Percentiles rank a stretch among this genome's conserved stretches.
phyloP scores from a whole-genome alignment of 2,797 vertebrate species.

The Falco cherrug region DNA sequence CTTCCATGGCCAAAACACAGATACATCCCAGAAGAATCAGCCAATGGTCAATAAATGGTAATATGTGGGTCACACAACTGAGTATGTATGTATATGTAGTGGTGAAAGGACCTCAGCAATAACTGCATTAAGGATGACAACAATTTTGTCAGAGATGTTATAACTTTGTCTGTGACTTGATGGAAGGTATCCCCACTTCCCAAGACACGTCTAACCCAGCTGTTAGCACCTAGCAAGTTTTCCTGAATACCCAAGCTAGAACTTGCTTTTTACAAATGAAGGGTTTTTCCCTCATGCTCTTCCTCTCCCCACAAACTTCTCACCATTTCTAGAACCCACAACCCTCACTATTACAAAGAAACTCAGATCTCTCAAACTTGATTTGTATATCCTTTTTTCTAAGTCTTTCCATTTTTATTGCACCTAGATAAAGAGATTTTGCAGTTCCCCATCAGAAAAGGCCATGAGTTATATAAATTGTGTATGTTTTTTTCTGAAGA shows the following conservation, averaged over 20 bases:
- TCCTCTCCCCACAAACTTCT: not conserved
- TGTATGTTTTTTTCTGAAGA: not conserved
- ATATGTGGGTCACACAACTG: not conserved
- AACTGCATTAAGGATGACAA: not conserved
- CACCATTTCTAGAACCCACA: not conserved
- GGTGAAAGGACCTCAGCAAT: not conserved
- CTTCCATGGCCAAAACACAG: not conserved
- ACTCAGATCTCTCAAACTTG: not conserved
- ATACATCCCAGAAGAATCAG: not conserved
- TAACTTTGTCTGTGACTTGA: not conserved
- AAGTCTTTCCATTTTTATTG: not conserved
- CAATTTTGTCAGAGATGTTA: not conserved
- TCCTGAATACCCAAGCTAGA: not conserved
- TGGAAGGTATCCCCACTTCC: not conserved
- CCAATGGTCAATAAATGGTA: not conserved
- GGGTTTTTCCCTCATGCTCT: accelerated
- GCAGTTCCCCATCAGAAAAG: not conserved
- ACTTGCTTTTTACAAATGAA: not conserved
- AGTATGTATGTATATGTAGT: too few relatives aligned
- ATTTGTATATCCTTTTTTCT: not conserved
- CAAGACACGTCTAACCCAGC: not conserved
- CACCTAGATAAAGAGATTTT: not conserved
- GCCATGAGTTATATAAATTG: not conserved
- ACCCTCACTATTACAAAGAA: not conserved
- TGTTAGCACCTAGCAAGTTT: not conserved